Conservation (phyloP, 2,797 vertebrate genomes). For the Sandelia bainsii region DNA sequence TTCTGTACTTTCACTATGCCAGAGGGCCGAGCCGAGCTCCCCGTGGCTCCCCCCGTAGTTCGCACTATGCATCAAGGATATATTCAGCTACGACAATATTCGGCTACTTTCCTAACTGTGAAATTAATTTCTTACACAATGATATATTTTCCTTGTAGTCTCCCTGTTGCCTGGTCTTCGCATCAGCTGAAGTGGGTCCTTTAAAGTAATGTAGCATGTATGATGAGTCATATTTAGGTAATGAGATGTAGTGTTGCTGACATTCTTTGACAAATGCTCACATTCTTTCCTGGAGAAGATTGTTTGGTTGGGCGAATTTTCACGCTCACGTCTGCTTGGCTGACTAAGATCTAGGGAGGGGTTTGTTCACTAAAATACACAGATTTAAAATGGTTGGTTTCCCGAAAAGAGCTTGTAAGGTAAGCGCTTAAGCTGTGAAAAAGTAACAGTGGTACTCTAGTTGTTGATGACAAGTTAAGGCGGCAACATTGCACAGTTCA, state of each 20-base stretch:
- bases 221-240: conserved; percentile 79
- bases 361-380: conserved; percentile 30
- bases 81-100: neutral
- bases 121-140: conserved; percentile 28
- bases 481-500: neutral
- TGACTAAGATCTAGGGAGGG: conserved; percentile 46
- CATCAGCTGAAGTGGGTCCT: conserved; percentile 44
- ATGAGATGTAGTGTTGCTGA: conserved; percentile 74
- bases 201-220: conserved; percentile 57
- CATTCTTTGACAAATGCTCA: too few species aligned
- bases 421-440: conserved; percentile 10
- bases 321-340: conserved; percentile 63
- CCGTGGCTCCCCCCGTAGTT: too few species aligned
- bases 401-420: conserved; percentile 22
- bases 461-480: neutral
- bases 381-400: conserved; percentile 52
- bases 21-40: too few species aligned
- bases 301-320: conserved; percentile 62
- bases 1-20: too few species aligned
- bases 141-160: conserved; percentile 12
- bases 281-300: conserved; percentile 60
- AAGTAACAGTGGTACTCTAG: neutral
- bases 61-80: neutral
- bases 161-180: conserved; percentile 41
- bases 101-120: conserved; percentile 17